phyloP scores from a whole-genome alignment of 1,140 invertebrate species.

The Drosophila pseudoobscura region DNA sequence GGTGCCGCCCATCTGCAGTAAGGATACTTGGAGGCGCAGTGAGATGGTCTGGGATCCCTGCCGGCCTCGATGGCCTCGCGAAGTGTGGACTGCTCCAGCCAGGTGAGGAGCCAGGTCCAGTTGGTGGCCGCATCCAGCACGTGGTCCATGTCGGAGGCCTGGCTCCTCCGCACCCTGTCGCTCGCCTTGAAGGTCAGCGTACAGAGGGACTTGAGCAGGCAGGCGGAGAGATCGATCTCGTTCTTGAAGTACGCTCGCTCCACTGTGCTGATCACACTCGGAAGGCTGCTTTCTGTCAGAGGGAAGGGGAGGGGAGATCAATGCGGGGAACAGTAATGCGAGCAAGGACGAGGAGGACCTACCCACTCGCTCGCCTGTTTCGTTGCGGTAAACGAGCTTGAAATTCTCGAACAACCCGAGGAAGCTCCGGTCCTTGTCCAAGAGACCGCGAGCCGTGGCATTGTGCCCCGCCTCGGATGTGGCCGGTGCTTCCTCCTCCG shows the following conservation, averaged over 20 bases:
- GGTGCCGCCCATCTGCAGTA: conserved; percentile 63
- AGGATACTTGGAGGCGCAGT: conserved; percentile 57
- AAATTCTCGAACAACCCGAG: conserved; percentile 59
- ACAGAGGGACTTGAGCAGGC: conserved; percentile 68
- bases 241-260: conserved; percentile 58
- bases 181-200: conserved; percentile 40
- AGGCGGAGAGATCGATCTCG: conserved; percentile 60
- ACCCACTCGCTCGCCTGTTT: conserved; percentile 66
- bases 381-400: conserved; percentile 69
- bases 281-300: conserved; percentile 25
- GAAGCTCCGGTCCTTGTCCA: conserved; percentile 32
- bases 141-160: conserved; percentile 54
- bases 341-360: conserved; percentile 3
- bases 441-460: conserved; percentile 18
- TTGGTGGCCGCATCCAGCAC: conserved; percentile 55
- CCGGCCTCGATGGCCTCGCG: conserved; percentile 56
- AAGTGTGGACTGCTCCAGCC: conserved; percentile 50
- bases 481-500: conserved; percentile 8
- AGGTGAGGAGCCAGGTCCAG: conserved; percentile 57
- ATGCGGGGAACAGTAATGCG: neutral
- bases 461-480: neutral
- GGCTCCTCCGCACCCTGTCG: conserved; percentile 23
- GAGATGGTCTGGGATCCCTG: conserved; percentile 1
- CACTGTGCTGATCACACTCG: conserved; percentile 53
- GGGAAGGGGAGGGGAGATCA: conserved; percentile 25